Evolutionary conservation across 1,140 invertebrate species (phyloP).

Genomic region (Limonius californicus): DNA sequence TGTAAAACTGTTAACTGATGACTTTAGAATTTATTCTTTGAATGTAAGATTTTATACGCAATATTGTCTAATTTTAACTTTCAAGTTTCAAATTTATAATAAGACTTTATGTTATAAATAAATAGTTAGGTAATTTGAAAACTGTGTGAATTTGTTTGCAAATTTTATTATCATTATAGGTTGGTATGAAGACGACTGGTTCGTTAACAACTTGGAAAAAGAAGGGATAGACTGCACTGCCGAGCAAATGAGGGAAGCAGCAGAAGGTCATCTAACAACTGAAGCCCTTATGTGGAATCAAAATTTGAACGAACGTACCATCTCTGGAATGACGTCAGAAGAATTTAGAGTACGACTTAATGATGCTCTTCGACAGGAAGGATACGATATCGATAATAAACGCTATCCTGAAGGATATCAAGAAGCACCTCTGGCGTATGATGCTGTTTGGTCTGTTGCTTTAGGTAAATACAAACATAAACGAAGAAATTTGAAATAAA

Average conservation of each 20-base stretch:
- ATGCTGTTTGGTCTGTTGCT: conserved; percentile 97
- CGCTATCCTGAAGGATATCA: conserved; percentile 92
- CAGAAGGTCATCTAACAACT: conserved; percentile 96
- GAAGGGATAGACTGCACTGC: conserved; percentile 89
- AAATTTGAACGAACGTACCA: conserved; percentile 80
- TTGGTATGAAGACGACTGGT: conserved; percentile 99
- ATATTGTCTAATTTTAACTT: background rate
- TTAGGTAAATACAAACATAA: conserved; percentile 69
- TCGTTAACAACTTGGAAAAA: conserved; percentile 80
- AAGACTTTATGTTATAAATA: too few relatives aligned
- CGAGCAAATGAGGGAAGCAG: conserved; percentile 88
- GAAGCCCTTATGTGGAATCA: conserved; percentile 98
- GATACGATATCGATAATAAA: conserved; percentile 77
- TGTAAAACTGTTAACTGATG: too few relatives aligned
- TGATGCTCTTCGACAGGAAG: conserved; percentile 68
- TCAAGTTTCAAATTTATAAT: too few relatives aligned
- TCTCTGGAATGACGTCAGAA: conserved; percentile 86
- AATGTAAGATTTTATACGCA: too few relatives aligned
- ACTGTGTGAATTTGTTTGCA: too few relatives aligned
- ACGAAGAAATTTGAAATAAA: too few relatives aligned
- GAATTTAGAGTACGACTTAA: conserved; percentile 76
- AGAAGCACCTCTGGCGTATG: conserved; percentile 97
- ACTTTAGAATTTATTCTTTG: too few relatives aligned
- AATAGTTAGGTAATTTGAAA: too few relatives aligned
- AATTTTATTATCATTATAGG: conserved; percentile 50